These are phyloP conservation scores for Clitarchus hookeri DNA, from an alignment of 2,888 invertebrate genomes.

Conservation along the genomic window DNA sequence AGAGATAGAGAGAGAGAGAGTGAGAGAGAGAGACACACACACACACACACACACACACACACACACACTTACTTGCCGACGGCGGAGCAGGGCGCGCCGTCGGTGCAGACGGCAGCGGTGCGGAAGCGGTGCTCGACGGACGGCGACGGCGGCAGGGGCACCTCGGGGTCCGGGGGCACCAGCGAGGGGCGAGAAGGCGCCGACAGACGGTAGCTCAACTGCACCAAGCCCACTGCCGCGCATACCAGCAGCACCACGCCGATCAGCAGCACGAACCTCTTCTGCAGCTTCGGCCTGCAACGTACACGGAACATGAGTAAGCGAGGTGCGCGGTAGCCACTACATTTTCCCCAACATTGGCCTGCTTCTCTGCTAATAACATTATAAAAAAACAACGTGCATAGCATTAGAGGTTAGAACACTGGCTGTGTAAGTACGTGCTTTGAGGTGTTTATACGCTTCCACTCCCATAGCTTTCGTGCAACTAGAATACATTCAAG, in stretches of 20 bases:
- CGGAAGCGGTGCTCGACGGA: constrained; percentile 69
- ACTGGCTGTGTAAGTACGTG: too few species aligned
- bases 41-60: too few species aligned
- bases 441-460: too few species aligned
- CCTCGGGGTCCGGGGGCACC: constrained; percentile 69
- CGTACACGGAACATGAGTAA: not conserved
- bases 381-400: too few species aligned
- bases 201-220: constrained; percentile 54
- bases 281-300: constrained; percentile 46
- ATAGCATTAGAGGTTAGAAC: too few species aligned
- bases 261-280: constrained; percentile 44
- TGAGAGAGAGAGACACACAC: not conserved
- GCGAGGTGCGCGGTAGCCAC: too few species aligned
- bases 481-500: too few species aligned
- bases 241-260: constrained; percentile 44
- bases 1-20: not conserved
- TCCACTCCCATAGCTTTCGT: too few species aligned
- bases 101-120: constrained; percentile 77
- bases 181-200: constrained; percentile 47
- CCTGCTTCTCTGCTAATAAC: too few species aligned
- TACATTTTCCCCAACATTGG: too few species aligned
- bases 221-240: constrained; percentile 47
- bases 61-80: constrained; percentile 80
- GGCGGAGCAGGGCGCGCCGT: constrained; percentile 73
- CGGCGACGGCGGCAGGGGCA: constrained; percentile 65